These are phyloP conservation scores for Neodiprion virginianus DNA, from an alignment of 1,140 invertebrate genomes.

Conservation along the genomic window DNA sequence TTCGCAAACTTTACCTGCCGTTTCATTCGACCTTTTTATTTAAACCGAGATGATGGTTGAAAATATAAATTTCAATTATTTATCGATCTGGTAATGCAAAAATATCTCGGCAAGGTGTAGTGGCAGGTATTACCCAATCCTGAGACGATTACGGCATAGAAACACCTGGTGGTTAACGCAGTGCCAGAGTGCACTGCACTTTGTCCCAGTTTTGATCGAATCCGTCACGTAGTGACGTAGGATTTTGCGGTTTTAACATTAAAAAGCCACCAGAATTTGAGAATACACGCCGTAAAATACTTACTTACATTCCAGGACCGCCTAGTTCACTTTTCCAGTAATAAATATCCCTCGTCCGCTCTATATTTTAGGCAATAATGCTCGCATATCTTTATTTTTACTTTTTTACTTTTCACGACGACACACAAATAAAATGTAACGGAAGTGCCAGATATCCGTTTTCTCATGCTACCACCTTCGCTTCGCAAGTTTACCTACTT, in stretches of 20 bases:
- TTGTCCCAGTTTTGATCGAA: conserved; percentile 61
- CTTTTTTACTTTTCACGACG: conserved; percentile 20
- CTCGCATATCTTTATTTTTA: conserved; percentile 20
- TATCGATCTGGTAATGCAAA: neutral
- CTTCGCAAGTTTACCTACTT: conserved; percentile 28
- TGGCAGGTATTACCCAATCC: conserved; percentile 54
- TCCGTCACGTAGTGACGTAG: conserved; percentile 60
- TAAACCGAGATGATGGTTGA: neutral
- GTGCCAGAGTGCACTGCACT: conserved; percentile 63
- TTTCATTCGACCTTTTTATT: neutral
- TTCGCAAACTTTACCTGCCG: neutral
- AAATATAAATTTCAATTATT: neutral
- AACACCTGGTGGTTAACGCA: conserved; percentile 60
- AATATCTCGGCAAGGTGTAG: conserved; percentile 41
- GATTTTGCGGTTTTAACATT: conserved; percentile 50
- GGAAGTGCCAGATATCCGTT: conserved; percentile 31
- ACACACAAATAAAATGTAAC: conserved; percentile 36
- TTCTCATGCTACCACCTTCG: conserved; percentile 31
- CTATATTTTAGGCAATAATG: conserved; percentile 11
- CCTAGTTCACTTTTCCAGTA: conserved; percentile 22
- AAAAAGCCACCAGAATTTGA: too few species aligned
- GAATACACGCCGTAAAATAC: conserved; percentile 7
- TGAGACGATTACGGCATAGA: conserved; percentile 59
- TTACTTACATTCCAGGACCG: conserved; percentile 39
- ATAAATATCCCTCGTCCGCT: conserved; percentile 24